Percentiles rank a stretch among this genome's conserved stretches.
phyloP scores from a whole-genome alignment of 1,140 invertebrate species.

The Cotesia chilonis region DNA sequence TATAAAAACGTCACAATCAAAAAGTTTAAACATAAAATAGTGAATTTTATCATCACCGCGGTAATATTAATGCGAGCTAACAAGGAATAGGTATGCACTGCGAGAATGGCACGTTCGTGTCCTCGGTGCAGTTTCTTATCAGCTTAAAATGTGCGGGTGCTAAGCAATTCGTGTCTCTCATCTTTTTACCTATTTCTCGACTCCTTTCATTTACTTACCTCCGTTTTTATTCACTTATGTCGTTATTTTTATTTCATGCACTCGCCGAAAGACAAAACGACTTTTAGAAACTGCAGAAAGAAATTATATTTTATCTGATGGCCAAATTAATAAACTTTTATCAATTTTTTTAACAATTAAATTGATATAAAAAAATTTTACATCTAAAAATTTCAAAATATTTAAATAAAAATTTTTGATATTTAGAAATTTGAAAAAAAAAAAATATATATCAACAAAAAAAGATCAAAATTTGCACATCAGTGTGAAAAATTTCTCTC shows the following conservation, averaged over 20 bases:
- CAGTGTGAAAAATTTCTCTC: no score
- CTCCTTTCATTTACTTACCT: slow-evolving; percentile 2
- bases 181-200: slow-evolving; percentile 20
- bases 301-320: no score
- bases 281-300: no score
- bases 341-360: no score
- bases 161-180: slow-evolving; percentile 39
- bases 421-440: no score
- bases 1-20: slow-evolving; percentile 25
- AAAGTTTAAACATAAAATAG: slow-evolving; percentile 30
- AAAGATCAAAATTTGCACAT: no score
- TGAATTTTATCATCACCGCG: slow-evolving; percentile 30
- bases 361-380: no score
- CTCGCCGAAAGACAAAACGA: not conserved
- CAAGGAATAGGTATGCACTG: slow-evolving; percentile 37
- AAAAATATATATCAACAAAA: no score
- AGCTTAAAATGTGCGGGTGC: slow-evolving; percentile 34
- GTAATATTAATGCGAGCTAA: slow-evolving; percentile 38
- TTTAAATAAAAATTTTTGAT: no score
- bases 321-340: no score
- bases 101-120: slow-evolving; percentile 40
- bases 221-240: not conserved
- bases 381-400: no score
- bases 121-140: slow-evolving; percentile 38
- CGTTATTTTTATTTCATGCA: not conserved